Percentiles rank a stretch among this genome's conserved stretches.
These are phyloP conservation scores for Sciurus carolinensis DNA, from an alignment of 2,797 vertebrate genomes.

Conservation along the genomic window DNA sequence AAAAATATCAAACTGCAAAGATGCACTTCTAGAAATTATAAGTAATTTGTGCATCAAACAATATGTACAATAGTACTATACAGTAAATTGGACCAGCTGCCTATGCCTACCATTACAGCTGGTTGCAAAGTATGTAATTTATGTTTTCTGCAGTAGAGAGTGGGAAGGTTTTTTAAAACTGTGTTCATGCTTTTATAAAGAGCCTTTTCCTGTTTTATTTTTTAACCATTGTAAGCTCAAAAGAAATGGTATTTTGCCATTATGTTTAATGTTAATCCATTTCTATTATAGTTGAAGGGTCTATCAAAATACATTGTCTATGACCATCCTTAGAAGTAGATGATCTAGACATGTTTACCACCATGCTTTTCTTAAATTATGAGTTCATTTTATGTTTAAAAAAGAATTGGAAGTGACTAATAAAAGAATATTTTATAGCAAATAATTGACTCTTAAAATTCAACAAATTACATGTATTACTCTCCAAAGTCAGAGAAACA, in stretches of 20 bases:
- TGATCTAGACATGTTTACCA: slow-evolving; percentile 49
- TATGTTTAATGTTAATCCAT: slow-evolving; percentile 74
- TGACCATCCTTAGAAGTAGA: slow-evolving; percentile 26
- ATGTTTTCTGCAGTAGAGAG: slow-evolving; percentile 85
- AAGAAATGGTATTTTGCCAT: slow-evolving; percentile 74
- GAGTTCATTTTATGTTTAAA: background rate
- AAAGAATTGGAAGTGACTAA: background rate
- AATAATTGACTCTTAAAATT: slow-evolving; percentile 41
- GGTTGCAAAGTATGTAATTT: slow-evolving; percentile 88
- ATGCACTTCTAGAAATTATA: slow-evolving; percentile 85
- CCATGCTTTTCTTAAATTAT: slow-evolving; percentile 58
- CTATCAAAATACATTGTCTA: slow-evolving; percentile 19
- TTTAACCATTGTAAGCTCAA: slow-evolving; percentile 77
- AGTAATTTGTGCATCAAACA: slow-evolving; percentile 87
- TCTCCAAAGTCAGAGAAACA: slow-evolving; percentile 61
- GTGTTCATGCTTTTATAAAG: slow-evolving; percentile 77
- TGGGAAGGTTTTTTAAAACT: slow-evolving; percentile 80
- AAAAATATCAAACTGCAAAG: slow-evolving; percentile 79
- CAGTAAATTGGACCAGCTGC: slow-evolving; percentile 87
- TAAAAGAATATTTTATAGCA: slow-evolving; percentile 8
- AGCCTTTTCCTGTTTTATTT: slow-evolving; percentile 68
- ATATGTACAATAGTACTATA: slow-evolving; percentile 81
- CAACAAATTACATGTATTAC: background rate
- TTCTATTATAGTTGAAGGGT: slow-evolving; percentile 68
- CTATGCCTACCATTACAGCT: slow-evolving; percentile 87